Percentiles rank a stretch among this genome's conserved stretches.
phyloP scores from a whole-genome alignment of 2,113 vertebrate species.

The Mus musculus region DNA sequence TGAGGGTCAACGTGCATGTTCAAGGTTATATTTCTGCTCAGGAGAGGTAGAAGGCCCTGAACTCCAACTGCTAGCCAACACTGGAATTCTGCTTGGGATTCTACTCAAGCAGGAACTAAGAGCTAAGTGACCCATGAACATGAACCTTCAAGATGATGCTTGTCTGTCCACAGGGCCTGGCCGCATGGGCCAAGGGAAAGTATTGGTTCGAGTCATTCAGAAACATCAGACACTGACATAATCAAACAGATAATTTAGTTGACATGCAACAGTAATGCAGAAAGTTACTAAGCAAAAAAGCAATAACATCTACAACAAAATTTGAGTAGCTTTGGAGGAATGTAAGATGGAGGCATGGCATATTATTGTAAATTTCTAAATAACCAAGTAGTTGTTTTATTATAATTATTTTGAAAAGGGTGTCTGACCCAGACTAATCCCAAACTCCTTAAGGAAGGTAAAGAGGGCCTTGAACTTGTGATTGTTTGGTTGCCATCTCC shows the following conservation, averaged over 20 bases:
- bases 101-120: background rate
- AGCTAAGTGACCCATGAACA: background rate
- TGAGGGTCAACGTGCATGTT: background rate
- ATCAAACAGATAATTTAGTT: background rate
- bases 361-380: background rate
- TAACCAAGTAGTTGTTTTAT: background rate
- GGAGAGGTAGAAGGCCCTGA: background rate
- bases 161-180: background rate
- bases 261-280: background rate
- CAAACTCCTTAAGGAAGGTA: background rate
- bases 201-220: background rate
- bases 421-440: background rate
- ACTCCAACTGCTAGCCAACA: background rate
- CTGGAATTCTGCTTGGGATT: background rate
- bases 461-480: background rate
- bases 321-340: too few species aligned
- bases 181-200: background rate
- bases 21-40: background rate
- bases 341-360: background rate
- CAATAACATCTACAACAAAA: background rate
- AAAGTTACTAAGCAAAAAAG: slow-evolving; percentile 37
- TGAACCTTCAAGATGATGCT: background rate
- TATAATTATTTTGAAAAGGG: background rate
- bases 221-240: background rate
- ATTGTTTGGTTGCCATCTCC: background rate